These are phyloP conservation scores for Desmophyllum pertusum DNA, from an alignment of 92 coral and sea anemone genomes.

Conservation along the genomic window DNA sequence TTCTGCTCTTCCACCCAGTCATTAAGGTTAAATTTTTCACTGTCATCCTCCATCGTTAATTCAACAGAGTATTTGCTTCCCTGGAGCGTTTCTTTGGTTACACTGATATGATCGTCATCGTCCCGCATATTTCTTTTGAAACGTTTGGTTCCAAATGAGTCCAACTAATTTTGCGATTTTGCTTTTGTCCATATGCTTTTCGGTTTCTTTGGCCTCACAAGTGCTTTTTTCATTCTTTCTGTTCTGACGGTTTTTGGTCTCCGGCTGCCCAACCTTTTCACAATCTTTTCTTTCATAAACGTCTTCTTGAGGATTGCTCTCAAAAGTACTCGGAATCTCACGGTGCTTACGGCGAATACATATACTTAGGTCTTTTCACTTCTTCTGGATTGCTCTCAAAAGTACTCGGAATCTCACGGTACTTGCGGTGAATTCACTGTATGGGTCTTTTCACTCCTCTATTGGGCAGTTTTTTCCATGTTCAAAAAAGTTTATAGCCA, in stretches of 20 bases:
- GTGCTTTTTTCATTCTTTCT: too few relatives aligned
- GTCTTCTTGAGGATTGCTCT: not conserved
- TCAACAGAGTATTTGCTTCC: not conserved
- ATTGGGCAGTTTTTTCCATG: not conserved
- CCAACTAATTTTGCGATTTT: not conserved
- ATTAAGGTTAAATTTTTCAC: not conserved
- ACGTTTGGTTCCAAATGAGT: too few relatives aligned
- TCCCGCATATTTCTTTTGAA: too few relatives aligned
- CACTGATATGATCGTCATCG: not conserved
- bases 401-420: not conserved
- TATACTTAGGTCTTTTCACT: not conserved
- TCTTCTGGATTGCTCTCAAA: not conserved
- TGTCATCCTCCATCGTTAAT: not conserved
- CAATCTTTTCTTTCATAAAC: too few relatives aligned
- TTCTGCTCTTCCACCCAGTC: slow-evolving; percentile 21
- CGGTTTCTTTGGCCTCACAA: too few relatives aligned
- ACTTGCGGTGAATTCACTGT: not conserved
- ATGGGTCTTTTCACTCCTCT: not conserved
- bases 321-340: not conserved
- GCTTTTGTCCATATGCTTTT: too few relatives aligned
- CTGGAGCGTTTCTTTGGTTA: not conserved
- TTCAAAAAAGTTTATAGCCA: not conserved
- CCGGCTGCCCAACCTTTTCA: too few relatives aligned
- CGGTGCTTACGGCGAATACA: not conserved
- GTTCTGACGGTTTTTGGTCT: too few relatives aligned